Percentiles rank a stretch among this genome's conserved stretches.
Conservation (phyloP, 2,113 vertebrate genomes). For the Promerops cafer region DNA sequence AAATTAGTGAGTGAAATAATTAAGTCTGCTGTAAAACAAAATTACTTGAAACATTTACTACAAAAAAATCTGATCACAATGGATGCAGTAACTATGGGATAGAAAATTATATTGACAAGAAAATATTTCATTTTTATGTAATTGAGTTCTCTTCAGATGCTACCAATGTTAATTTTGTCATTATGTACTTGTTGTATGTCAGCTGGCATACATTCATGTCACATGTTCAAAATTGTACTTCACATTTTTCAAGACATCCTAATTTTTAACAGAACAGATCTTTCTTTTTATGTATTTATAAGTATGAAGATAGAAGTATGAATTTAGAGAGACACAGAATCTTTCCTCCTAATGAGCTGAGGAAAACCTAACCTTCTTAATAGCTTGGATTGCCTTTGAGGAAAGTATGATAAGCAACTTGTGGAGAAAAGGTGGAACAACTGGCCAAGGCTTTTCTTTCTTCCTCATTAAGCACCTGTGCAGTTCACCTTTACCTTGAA, state of each 20-base stretch:
- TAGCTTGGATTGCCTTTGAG: background rate
- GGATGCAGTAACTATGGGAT: background rate
- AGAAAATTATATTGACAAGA: background rate
- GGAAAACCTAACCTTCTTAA: background rate
- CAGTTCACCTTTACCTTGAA: background rate
- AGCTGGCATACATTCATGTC: background rate
- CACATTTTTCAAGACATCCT: background rate
- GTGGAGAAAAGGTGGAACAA: background rate
- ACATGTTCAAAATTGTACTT: background rate
- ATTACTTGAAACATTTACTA: background rate
- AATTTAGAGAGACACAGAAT: background rate
- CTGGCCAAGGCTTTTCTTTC: background rate
- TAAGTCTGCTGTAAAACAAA: background rate
- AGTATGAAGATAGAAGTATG: background rate
- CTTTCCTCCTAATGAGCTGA: background rate
- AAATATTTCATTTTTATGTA: background rate
- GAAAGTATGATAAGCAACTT: background rate
- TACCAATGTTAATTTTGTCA: background rate
- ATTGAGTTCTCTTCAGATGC: background rate
- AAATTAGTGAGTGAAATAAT: background rate
- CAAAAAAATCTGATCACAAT: background rate
- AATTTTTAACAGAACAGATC: background rate
- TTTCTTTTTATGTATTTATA: background rate
- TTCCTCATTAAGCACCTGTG: background rate
- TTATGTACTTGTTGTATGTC: background rate